Conservation (phyloP, 2,797 vertebrate genomes). For the Pygocentrus nattereri region DNA sequence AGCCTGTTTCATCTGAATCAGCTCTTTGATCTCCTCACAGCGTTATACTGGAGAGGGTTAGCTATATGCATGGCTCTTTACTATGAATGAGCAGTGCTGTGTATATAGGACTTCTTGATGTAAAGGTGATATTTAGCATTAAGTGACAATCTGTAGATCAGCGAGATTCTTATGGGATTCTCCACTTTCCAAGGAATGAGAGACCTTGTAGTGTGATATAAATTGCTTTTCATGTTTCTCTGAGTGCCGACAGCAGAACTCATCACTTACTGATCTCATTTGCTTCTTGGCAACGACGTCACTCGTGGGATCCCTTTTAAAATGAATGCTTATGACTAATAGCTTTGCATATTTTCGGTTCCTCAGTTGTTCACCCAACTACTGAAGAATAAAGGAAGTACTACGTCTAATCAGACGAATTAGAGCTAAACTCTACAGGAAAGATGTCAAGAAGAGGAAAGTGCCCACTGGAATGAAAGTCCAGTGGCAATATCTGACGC, state of each 20-base stretch:
- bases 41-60: neutral
- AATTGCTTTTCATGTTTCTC: neutral
- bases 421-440: neutral
- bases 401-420: neutral
- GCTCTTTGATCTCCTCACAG: neutral
- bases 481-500: constrained; percentile 29
- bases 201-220: neutral
- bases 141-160: neutral
- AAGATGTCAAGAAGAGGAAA: neutral
- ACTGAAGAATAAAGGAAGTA: too few species aligned
- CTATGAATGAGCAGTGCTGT: neutral
- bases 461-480: neutral
- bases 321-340: too few species aligned
- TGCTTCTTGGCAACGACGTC: neutral
- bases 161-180: neutral
- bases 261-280: neutral
- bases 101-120: neutral
- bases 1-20: too few species aligned
- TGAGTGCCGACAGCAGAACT: neutral
- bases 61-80: neutral
- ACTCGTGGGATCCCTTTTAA: neutral
- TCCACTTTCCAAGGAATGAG: neutral
- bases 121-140: neutral
- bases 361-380: too few species aligned
- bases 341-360: too few species aligned